phyloP scores from a whole-genome alignment of 1,140 invertebrate species.

The Batillaria attramentaria region DNA sequence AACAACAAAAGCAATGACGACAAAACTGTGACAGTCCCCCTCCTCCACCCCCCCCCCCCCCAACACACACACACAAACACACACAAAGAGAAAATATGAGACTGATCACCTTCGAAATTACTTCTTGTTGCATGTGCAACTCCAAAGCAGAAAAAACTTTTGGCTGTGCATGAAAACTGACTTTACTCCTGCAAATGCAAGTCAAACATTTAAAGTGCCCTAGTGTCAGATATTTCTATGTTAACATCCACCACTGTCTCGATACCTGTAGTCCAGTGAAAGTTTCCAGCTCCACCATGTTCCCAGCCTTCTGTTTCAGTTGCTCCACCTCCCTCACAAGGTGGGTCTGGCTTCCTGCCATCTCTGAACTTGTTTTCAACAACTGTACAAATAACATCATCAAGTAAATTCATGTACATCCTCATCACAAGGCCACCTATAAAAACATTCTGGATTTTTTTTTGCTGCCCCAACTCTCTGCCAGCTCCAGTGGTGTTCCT shows the following conservation, averaged over 20 bases:
- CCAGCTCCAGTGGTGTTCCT: neutral
- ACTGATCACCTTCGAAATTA: no score
- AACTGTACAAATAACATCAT: neutral
- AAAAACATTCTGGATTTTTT: neutral
- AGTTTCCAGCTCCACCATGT: conserved; percentile 24
- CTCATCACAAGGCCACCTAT: neutral
- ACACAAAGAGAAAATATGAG: no score
- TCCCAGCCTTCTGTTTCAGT: neutral
- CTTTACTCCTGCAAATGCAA: no score
- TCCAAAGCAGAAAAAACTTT: no score
- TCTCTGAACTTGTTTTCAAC: conserved; percentile 13
- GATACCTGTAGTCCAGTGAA: conserved; percentile 19
- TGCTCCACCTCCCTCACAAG: conserved; percentile 5
- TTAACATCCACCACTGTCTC: no score
- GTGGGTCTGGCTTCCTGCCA: conserved; percentile 15
- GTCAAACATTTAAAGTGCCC: neutral
- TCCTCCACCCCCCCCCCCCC: no score
- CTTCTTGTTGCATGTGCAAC: no score
- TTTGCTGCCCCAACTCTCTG: neutral
- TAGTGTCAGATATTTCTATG: no score
- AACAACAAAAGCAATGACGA: no score
- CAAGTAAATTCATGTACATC: neutral
- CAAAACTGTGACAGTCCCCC: no score
- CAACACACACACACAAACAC: no score
- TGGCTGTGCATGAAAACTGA: no score